Evolutionary conservation across 30 jellyfish, hydroid and myxozoan genomes (phyloP), one percentile per base, ranked within the genome.

Genomic region (Catostylus mosaicus): DNA sequence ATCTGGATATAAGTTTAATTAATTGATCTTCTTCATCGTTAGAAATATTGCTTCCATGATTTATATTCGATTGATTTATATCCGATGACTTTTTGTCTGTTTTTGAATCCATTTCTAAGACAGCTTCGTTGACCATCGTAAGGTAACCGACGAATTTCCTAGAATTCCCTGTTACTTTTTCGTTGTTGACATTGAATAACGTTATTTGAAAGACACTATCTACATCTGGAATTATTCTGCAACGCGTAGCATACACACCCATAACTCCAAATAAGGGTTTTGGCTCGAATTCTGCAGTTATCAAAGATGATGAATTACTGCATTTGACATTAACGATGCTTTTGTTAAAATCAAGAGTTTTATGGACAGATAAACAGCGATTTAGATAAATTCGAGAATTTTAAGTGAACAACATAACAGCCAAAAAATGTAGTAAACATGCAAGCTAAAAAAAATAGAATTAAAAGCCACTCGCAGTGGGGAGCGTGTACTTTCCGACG

Each of bases 251-350:
- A 32, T 61, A 65, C 60, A 80, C 61, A 34, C 90, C 75, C 10
- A 1, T 45, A 22, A 37, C 50, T 16, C 56, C 65, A 36, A 57
- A 6, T 30, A 47, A 6, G 11, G 90, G 71, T 9, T 16, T 43
- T 23, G 90, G 90, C 29, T 81, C 85, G 60, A 81, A 81, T 59
- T 81, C 91, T 6, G 84, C 91, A 19, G 91, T 64, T 38, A 81
- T 51, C 75, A 81, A 47, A 0, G 84, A 43, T n/a, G 62, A 7
- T 61, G 89, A 78, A n/a, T 81, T 81, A 19, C 66, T 81, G 84
- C 91, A 81, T 67, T 66, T 29, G 40, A 81, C 91, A 47, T 67
- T 65, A 31, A 67, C 65, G 20, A 61, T 36, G 11, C 35, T 78
- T 34, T 78, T n/a, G n/a, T n/a, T n/a, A n/a, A n/a, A n/a, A n/a